Base-by-base conservation (phyloP, 2,113 vertebrate genomes). In the Chrysemys picta region DNA sequence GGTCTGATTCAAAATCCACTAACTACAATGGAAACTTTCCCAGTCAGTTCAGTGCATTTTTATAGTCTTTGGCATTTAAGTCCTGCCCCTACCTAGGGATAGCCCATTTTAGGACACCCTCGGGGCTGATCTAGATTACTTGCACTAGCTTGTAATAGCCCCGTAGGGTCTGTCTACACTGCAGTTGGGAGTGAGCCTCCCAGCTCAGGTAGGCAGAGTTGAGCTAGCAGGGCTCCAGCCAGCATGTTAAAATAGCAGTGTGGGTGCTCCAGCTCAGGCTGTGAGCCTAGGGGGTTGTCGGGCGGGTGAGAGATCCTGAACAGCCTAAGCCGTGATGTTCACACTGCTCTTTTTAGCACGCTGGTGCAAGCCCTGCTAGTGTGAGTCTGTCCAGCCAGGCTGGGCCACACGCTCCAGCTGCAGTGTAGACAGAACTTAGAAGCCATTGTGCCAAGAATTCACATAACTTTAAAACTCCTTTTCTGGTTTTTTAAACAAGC, bases 71-170 rank as follows among this genome's bases (percentile, higher is more conserved):
- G 65, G 6, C 1, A 0, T 47, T 56, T 2, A 78, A 86, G 14
- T 62, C 82, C 0, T 0, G 12, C 27, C 62, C 0, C 2, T 72
- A 25, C 45, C 56, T 16, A 22, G 49, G 78, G 10, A 54, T 6
- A 87, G 89, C 49, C n/a, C 3, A 50, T 24, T 42, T 6, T 25
- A 45, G 35, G 53, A 31, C 59, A 82, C 16, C n/a, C 25, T n/a
- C 0, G 0, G 59, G 49, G 14, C 17, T 10, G 10, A n/a, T 84
- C 87, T 0, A 13, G 69, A 80, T 49, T 2, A 21, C 45, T 45
- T 45, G 6, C 29, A 19, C 27, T 7, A 3, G 31, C 16, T 89
- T 50, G 62, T 49, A 1, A 31, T 65, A 49, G 45, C 25, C 11
- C 8, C 22, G 56, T 25, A 3, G 2, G 45, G 19, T 69, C n/a